A percentile compares a stretch with the other conserved stretches of the same genome.
Evolutionary conservation across 2,888 invertebrate genomes (phyloP).

Genomic region (Malthinus flaveolus): DNA sequence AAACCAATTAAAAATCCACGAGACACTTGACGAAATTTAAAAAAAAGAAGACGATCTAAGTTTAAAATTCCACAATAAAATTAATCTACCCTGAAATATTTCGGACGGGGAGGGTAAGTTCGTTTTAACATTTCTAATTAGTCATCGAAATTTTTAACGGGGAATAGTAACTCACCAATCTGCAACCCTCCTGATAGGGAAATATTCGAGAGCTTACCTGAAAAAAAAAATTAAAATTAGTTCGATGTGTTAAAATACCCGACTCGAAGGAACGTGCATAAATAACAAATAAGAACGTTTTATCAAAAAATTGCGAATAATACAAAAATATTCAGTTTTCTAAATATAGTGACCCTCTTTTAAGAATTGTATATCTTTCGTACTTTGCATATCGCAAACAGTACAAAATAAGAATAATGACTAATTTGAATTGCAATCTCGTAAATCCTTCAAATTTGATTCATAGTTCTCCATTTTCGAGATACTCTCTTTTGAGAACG

Average conservation of each 20-base stretch:
- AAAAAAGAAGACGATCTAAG: background rate
- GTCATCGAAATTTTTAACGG: background rate
- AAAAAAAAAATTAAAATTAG: constrained; percentile 7
- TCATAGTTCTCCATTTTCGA: constrained; percentile 38
- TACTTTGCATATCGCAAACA: constrained; percentile 26
- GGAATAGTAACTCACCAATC: background rate
- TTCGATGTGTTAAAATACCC: background rate
- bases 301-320: constrained; percentile 4
- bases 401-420: constrained; percentile 45
- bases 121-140: background rate
- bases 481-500: constrained; percentile 19
- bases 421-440: constrained; percentile 52
- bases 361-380: constrained; percentile 25
- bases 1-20: constrained; percentile 4
- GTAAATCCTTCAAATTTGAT: constrained; percentile 53
- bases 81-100: background rate
- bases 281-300: background rate
- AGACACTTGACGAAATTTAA: constrained; percentile 1
- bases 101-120: background rate
- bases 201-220: constrained; percentile 3
- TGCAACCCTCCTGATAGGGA: background rate
- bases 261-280: background rate
- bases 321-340: constrained; percentile 15
- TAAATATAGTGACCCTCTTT: constrained; percentile 27
- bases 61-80: background rate